These are phyloP conservation scores for Cryptocephalus primarius DNA, from an alignment of 2,888 invertebrate species.

Conservation along the genomic window DNA sequence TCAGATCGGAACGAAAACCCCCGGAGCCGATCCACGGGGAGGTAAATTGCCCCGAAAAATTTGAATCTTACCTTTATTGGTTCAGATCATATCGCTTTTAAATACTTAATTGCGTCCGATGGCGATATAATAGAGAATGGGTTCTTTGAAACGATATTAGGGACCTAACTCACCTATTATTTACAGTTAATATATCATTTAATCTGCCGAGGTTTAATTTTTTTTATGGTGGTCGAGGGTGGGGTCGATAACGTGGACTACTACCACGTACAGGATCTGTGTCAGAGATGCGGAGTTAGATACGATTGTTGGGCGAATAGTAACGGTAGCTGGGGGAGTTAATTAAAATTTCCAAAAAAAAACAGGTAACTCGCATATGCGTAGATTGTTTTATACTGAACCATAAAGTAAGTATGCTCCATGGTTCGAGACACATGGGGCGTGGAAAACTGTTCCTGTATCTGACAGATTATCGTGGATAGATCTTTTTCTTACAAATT, in stretches of 20 bases:
- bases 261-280: no score
- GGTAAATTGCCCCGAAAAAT: constrained; percentile 28
- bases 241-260: not conserved
- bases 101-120: constrained; percentile 30
- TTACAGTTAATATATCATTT: constrained; percentile 14
- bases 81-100: constrained; percentile 28
- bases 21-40: constrained; percentile 16
- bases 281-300: no score
- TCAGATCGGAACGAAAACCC: constrained; percentile 10
- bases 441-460: no score
- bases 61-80: constrained; percentile 27
- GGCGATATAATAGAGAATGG: constrained; percentile 19
- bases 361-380: no score
- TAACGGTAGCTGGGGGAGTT: no score
- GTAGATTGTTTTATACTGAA: no score
- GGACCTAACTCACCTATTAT: constrained; percentile 13
- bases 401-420: no score
- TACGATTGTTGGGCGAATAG: no score
- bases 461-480: no score
- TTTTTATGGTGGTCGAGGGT: not conserved
- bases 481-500: no score
- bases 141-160: constrained; percentile 13
- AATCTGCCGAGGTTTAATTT: constrained; percentile 10
- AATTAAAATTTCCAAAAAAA: no score
- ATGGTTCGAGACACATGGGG: no score